These are phyloP conservation scores for Caenorhabditis doughertyi DNA, from an alignment of 2,888 invertebrate genomes.

Conservation along the genomic window DNA sequence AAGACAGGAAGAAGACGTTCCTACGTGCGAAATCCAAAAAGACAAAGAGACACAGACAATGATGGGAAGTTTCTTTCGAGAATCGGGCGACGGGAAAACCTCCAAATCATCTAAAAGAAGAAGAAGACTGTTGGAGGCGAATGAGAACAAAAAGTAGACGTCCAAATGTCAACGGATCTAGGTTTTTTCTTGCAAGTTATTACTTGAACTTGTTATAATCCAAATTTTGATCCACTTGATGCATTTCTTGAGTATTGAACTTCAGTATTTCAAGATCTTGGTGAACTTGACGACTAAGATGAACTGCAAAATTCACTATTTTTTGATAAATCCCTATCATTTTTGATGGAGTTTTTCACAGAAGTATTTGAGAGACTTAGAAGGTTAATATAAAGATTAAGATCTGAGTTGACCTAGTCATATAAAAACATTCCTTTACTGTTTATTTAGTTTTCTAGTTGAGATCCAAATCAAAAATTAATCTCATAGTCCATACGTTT, in stretches of 20 bases:
- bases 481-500: background rate
- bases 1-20: conserved; percentile 26
- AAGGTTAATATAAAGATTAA: too few species aligned
- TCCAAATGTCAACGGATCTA: background rate
- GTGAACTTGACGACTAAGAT: background rate
- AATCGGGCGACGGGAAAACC: conserved; percentile 35
- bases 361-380: background rate
- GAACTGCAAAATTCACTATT: background rate
- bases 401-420: conserved; percentile 5
- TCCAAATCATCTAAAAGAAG: conserved; percentile 34
- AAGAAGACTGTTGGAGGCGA: background rate
- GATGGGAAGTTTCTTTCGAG: conserved; percentile 32
- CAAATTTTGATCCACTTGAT: background rate
- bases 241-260: background rate
- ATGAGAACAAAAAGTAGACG: background rate
- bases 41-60: conserved; percentile 32
- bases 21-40: conserved; percentile 50
- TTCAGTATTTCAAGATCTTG: background rate
- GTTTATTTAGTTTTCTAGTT: background rate
- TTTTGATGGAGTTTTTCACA: too few species aligned
- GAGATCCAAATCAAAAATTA: background rate
- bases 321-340: too few species aligned
- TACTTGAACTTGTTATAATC: conserved; percentile 4
- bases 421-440: background rate
- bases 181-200: conserved; percentile 3